These are phyloP conservation scores for Nothobranchius kuhntae DNA, from an alignment of 2,113 vertebrate genomes.

Conservation along the genomic window DNA sequence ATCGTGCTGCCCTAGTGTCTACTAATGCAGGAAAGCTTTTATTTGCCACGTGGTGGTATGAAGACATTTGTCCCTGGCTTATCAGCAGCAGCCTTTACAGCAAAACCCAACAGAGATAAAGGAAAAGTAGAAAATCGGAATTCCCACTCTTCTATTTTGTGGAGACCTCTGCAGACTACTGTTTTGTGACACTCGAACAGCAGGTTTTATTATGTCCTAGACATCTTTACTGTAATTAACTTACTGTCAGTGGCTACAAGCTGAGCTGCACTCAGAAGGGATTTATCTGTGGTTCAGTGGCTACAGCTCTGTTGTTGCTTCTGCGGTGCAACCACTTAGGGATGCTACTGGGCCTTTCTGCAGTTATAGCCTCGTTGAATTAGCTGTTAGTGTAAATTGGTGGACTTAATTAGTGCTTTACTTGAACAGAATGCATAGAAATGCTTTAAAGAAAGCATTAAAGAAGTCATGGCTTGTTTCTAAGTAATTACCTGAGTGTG, in stretches of 20 bases:
- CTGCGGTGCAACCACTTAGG: not conserved
- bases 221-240: slow-evolving; percentile 15
- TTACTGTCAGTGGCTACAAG: slow-evolving; percentile 5
- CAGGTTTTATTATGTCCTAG: not conserved
- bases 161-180: not conserved
- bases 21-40: not conserved
- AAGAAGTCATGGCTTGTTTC: not conserved
- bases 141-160: slow-evolving; percentile 3
- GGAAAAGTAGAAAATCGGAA: not conserved
- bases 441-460: not conserved
- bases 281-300: slow-evolving; percentile 9
- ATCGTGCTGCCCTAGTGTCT: not conserved
- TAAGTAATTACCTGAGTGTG: not conserved
- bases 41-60: not conserved
- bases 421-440: not conserved
- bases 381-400: not conserved
- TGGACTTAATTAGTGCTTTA: not conserved
- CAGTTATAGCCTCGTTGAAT: not conserved
- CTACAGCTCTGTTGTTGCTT: slow-evolving; percentile 13
- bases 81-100: slow-evolving; percentile 11
- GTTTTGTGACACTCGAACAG: not conserved
- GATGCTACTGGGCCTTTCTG: not conserved
- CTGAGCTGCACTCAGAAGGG: slow-evolving; percentile 16
- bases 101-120: not conserved
- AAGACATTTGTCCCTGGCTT: not conserved